Conservation (phyloP, 2,888 invertebrate species). For the Vanessa cardui region DNA sequence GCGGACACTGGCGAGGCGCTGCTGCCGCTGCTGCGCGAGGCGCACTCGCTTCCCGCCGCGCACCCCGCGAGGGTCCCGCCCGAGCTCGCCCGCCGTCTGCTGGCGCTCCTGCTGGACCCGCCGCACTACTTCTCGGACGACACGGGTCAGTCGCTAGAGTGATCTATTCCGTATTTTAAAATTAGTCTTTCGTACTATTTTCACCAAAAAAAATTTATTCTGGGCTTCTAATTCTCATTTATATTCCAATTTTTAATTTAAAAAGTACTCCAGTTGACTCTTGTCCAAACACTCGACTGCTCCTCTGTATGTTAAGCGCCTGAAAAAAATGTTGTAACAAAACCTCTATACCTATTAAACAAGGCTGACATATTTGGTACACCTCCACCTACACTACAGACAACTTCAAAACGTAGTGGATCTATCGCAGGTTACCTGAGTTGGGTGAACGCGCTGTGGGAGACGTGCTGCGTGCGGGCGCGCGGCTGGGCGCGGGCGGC, state of each 20-base stretch:
- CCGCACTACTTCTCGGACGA: slow-evolving; percentile 64
- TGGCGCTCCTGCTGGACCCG: slow-evolving; percentile 56
- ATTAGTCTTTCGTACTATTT: too few relatives aligned
- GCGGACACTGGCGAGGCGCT: slow-evolving; percentile 45
- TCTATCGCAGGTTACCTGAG: slow-evolving; percentile 51
- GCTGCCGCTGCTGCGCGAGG: slow-evolving; percentile 45
- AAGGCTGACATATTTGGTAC: too few relatives aligned
- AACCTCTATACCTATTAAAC: too few relatives aligned
- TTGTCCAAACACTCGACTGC: too few relatives aligned
- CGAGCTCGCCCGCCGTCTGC: slow-evolving; percentile 42
- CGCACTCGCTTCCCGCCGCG: slow-evolving; percentile 48
- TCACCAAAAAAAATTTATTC: too few relatives aligned
- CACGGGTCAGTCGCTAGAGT: slow-evolving; percentile 43
- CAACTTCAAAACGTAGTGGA: neutral
- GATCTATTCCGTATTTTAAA: too few relatives aligned
- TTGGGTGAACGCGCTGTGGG: slow-evolving; percentile 47
- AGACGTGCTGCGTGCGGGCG: slow-evolving; percentile 47
- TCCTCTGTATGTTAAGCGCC: too few relatives aligned
- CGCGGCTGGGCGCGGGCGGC: slow-evolving; percentile 50
- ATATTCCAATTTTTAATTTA: too few relatives aligned
- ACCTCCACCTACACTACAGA: neutral
- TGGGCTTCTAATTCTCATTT: too few relatives aligned
- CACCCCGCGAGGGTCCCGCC: slow-evolving; percentile 46
- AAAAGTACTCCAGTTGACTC: too few relatives aligned
- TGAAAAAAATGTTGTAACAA: too few relatives aligned